These are phyloP conservation scores for Platichthys flesus DNA, from an alignment of 2,113 vertebrate species.

Conservation along the genomic window DNA sequence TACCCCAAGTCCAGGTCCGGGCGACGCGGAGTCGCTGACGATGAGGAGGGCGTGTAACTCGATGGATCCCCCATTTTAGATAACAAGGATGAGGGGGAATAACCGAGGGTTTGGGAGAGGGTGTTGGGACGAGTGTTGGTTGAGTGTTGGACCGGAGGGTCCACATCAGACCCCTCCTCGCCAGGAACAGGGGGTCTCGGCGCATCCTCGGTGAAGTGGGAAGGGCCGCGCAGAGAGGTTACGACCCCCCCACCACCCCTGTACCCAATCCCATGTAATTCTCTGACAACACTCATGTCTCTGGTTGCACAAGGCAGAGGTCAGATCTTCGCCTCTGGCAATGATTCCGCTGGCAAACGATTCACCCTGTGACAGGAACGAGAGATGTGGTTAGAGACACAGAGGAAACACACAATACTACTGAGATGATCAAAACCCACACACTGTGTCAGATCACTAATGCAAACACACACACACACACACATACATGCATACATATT, in stretches of 20 bases:
- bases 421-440: no score
- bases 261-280: slow-evolving; percentile 89
- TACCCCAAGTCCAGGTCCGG: slow-evolving; percentile 94
- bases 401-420: slow-evolving; percentile 7
- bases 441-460: no score
- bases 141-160: slow-evolving; percentile 77
- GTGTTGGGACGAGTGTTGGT: slow-evolving; percentile 73
- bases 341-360: slow-evolving; percentile 71
- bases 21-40: slow-evolving; percentile 86
- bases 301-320: slow-evolving; percentile 70
- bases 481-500: background rate
- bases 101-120: slow-evolving; percentile 69
- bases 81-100: slow-evolving; percentile 82
- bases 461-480: background rate
- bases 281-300: slow-evolving; percentile 88
- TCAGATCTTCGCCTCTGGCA: slow-evolving; percentile 80
- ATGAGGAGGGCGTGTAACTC: slow-evolving; percentile 80
- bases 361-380: slow-evolving; percentile 76
- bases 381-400: slow-evolving; percentile 15
- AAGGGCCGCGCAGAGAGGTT: slow-evolving; percentile 62
- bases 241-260: slow-evolving; percentile 81
- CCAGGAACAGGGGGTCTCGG: slow-evolving; percentile 95
- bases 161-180: slow-evolving; percentile 87
- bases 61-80: slow-evolving; percentile 85
- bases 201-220: slow-evolving; percentile 94